Conservation (phyloP, 1,140 invertebrate species). For the Brachionus plicatilis region DNA sequence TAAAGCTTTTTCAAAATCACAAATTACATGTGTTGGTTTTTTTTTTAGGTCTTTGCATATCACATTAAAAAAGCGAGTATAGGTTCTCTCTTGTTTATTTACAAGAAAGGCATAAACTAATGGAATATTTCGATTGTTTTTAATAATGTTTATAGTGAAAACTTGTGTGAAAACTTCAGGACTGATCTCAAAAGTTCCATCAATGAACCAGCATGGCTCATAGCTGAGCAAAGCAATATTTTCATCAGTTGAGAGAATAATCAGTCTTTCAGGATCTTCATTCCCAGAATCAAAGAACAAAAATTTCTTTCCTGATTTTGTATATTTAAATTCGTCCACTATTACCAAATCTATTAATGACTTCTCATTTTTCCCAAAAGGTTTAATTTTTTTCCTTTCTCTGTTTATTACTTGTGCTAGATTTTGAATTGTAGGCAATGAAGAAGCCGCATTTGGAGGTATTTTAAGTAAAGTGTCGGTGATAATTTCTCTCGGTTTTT, state of each 20-base stretch:
- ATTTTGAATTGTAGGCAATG: neutral
- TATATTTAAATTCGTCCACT: neutral
- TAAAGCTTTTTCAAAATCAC: neutral
- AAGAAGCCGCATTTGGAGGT: neutral
- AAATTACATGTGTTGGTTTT: neutral
- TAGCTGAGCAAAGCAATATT: neutral
- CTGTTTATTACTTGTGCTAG: neutral
- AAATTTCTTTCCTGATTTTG: neutral
- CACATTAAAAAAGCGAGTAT: neutral
- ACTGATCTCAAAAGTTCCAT: constrained; percentile 22
- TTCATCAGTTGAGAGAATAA: neutral
- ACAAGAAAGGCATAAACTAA: neutral
- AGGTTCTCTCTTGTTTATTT: neutral
- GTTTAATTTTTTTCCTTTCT: neutral
- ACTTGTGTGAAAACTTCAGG: neutral
- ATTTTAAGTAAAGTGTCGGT: neutral
- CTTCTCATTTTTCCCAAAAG: neutral
- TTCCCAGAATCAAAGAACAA: neutral
- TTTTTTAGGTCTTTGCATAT: neutral
- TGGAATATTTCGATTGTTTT: constrained; percentile 8
- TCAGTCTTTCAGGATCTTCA: neutral
- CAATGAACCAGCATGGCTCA: neutral
- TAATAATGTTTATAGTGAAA: constrained; percentile 4
- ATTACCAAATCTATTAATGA: neutral
- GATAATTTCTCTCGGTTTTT: neutral